A percentile compares a stretch with the other conserved stretches of the same genome.
These are phyloP conservation scores for Oscheius sp. DNA, from an alignment of 2,888 invertebrate species.

Conservation along the genomic window DNA sequence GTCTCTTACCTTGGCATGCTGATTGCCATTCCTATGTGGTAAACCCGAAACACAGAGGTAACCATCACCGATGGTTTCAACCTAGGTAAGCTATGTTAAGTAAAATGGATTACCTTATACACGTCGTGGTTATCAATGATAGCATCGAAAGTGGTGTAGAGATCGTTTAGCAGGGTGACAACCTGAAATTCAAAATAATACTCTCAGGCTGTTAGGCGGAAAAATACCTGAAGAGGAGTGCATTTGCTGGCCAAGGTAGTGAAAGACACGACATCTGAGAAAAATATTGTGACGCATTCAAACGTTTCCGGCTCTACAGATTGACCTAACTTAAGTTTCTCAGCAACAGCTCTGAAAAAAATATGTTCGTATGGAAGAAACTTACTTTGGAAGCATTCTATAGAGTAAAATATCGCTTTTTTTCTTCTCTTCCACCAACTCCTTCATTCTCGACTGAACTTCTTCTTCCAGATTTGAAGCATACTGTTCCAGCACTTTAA, in stretches of 20 bases:
- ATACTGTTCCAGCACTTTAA: constrained; percentile 60
- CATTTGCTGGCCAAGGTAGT: constrained; percentile 60
- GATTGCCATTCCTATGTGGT: constrained; percentile 63
- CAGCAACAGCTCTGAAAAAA: constrained; percentile 61
- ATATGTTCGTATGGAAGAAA: background rate
- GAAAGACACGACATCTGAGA: constrained; percentile 64
- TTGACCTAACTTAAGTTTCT: constrained; percentile 61
- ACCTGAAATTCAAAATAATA: constrained; percentile 37
- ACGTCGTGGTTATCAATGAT: constrained; percentile 64
- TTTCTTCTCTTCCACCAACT: constrained; percentile 66
- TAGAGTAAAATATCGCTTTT: constrained; percentile 61
- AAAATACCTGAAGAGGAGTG: constrained; percentile 56
- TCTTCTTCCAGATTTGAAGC: constrained; percentile 62
- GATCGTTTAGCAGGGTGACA: constrained; percentile 65
- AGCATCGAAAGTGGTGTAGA: constrained; percentile 66
- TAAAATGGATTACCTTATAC: constrained; percentile 54
- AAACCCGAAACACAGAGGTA: constrained; percentile 64
- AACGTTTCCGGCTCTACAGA: constrained; percentile 61
- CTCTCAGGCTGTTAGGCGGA: too few species aligned
- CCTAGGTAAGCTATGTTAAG: constrained; percentile 32
- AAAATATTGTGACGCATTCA: constrained; percentile 62
- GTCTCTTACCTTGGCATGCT: constrained; percentile 44
- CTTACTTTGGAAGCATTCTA: constrained; percentile 62
- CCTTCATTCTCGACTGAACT: constrained; percentile 59
- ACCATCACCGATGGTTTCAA: constrained; percentile 64